phyloP scores from a whole-genome alignment of 2,797 vertebrate species.

The Tangara arthus region DNA sequence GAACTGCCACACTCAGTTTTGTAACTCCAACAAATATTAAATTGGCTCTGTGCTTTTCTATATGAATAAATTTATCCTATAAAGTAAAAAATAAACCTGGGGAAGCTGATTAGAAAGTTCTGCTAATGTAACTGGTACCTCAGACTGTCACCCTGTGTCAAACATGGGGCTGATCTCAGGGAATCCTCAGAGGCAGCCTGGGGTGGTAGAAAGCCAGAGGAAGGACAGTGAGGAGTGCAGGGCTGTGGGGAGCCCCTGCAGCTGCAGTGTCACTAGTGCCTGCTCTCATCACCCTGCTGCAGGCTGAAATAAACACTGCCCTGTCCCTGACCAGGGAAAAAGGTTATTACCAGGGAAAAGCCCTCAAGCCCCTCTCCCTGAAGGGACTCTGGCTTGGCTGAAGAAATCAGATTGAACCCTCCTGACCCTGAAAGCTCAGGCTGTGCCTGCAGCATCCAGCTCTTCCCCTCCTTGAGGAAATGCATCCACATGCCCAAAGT shows the following conservation, averaged over 20 bases:
- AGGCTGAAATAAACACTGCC: not conserved
- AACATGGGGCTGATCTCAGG: not conserved
- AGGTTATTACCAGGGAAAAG: not conserved
- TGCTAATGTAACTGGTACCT: accelerated
- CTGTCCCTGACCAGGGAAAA: not conserved
- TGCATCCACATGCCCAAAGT: not conserved
- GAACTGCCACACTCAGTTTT: not conserved
- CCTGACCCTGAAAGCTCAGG: not conserved
- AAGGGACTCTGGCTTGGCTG: not conserved
- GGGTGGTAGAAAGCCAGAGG: not conserved
- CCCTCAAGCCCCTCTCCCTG: not conserved
- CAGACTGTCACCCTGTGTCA: not conserved
- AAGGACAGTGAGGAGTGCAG: not conserved
- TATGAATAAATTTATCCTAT: not conserved
- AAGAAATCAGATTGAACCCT: not conserved
- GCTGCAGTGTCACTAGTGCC: not conserved
- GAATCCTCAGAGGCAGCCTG: not conserved
- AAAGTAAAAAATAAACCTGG: not conserved
- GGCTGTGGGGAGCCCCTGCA: not conserved
- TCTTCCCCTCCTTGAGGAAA: not conserved
- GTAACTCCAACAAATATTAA: not conserved
- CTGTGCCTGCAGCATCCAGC: not conserved
- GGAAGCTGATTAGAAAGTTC: not conserved
- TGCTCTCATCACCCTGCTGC: accelerated
- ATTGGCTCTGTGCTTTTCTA: not conserved